These are phyloP conservation scores for Pseudopipra pipra DNA, from an alignment of 2,113 vertebrate species.

Conservation along the genomic window DNA sequence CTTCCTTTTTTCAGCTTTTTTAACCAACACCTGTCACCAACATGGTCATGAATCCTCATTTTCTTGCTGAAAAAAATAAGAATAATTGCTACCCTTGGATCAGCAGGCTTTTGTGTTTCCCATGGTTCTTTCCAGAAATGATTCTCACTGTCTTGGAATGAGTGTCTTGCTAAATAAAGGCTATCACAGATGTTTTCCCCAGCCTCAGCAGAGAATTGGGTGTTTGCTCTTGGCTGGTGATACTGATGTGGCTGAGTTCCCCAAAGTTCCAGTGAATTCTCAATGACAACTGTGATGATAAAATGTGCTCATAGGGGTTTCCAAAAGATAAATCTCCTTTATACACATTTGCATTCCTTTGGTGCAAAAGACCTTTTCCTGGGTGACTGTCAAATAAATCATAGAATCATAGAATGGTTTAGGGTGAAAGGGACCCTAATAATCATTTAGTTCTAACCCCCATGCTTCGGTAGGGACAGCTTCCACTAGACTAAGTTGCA, in stretches of 20 bases:
- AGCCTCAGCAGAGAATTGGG: background rate
- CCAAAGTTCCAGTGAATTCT: background rate
- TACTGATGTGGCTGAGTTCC: background rate
- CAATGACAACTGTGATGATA: background rate
- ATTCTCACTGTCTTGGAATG: constrained; percentile 1
- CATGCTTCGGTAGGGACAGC: background rate
- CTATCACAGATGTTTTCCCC: background rate
- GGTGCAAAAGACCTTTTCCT: background rate
- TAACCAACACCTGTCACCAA: background rate
- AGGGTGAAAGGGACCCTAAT: background rate
- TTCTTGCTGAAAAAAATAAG: background rate
- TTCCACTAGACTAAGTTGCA: background rate
- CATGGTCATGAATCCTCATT: background rate
- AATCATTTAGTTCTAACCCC: background rate
- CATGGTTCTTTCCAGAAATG: constrained; percentile 11
- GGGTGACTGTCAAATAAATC: background rate
- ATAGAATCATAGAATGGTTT: background rate
- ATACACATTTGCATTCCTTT: background rate
- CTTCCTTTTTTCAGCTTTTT: background rate
- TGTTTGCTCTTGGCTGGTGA: constrained; percentile 35
- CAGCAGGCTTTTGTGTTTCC: background rate
- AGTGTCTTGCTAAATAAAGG: constrained; percentile 13
- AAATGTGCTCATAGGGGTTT: background rate
- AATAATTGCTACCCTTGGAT: constrained; percentile 5
- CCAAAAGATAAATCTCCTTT: background rate